Evolutionary conservation across 2,113 vertebrate species (phyloP), one percentile per base, ranked within the genome.

Genomic region (Casuarius casuarius): DNA sequence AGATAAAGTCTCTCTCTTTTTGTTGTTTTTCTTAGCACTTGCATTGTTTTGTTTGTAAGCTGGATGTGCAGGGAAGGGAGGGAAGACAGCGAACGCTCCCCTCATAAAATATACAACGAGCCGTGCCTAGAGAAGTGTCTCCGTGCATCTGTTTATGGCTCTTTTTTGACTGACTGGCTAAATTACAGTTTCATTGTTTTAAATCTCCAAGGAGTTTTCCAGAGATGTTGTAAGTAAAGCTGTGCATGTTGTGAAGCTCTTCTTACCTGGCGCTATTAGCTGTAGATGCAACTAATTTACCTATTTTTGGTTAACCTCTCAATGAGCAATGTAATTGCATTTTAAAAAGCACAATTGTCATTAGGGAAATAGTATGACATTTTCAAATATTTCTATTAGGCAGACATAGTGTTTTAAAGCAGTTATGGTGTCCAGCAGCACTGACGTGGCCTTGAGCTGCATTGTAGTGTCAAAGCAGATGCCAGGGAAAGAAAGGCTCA

Each of bases 21-120:
- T 23, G 29, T 58, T 58, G 56, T 59, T 59, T 3, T 22, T 82
- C 62, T 73, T 33, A 74, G 63, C 12, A 33, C 72, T 92, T 86
- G 46, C 21, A 35, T 89, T 94, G 71, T 90, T 90, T 76, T 92
- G 40, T 86, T 95, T 89, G 61, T 89, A 44, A 92, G 78, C 54
- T 79, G 94, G 84, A 59, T 63, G 54, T 46, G 65, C 20, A 70
- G 63, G 78, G 54, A 87, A 76, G 65, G 90, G 71, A 72, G 35
- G 58, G 40, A 73, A 94, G 75, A 84, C 74, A 88, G 89, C 73
- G 56, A 97, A 87, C 78, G 72, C 94, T 92, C 91, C 46, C 78
- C 65, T 97, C 97, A 97, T 97, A 91, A 97, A 97, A 97, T 97
- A 97, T 95, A 95, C 91, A 97, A 42, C 59, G 84, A 70, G 71